A percentile compares a stretch with the other conserved stretches of the same genome.
phyloP scores from a whole-genome alignment of 1,140 invertebrate genomes.

The Venturia canescens region DNA sequence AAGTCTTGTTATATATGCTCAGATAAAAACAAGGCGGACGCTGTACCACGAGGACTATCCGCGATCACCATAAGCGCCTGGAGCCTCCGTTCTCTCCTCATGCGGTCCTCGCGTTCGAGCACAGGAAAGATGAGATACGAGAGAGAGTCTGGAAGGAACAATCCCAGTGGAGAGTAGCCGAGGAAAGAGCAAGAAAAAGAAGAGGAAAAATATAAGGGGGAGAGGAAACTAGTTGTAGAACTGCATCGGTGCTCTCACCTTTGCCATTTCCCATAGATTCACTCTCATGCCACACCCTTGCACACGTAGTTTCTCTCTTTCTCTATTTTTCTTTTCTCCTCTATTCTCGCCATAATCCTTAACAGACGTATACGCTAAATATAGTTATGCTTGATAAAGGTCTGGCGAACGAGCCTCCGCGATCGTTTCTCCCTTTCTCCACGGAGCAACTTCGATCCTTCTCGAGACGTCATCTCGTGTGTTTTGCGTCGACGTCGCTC shows the following conservation, averaged over 20 bases:
- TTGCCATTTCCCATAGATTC: constrained; percentile 67
- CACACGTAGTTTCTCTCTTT: constrained; percentile 26
- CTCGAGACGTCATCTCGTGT: constrained; percentile 6
- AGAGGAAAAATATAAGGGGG: constrained; percentile 41
- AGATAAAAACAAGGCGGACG: constrained; percentile 11
- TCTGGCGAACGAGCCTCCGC: constrained; percentile 47
- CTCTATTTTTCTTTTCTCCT: not conserved
- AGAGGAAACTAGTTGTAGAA: not conserved
- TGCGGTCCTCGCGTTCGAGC: constrained; percentile 5
- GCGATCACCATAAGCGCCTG: constrained; percentile 17
- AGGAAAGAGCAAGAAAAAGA: constrained; percentile 37
- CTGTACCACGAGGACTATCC: not conserved
- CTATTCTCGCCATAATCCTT: not conserved
- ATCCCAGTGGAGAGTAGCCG: constrained; percentile 29
- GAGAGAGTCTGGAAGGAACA: constrained; percentile 11
- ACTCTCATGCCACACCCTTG: constrained; percentile 62
- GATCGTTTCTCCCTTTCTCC: constrained; percentile 14
- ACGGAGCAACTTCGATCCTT: not conserved
- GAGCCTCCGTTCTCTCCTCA: constrained; percentile 14
- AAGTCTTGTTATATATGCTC: not conserved
- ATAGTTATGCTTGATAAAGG: constrained; percentile 33
- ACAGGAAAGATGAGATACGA: constrained; percentile 5
- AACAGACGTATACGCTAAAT: constrained; percentile 29
- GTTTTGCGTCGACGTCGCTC: not conserved
- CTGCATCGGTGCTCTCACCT: constrained; percentile 54